Percentiles rank a stretch among this genome's conserved stretches.
phyloP scores from a whole-genome alignment of 2,888 invertebrate species.

The Xylophagus ater region DNA sequence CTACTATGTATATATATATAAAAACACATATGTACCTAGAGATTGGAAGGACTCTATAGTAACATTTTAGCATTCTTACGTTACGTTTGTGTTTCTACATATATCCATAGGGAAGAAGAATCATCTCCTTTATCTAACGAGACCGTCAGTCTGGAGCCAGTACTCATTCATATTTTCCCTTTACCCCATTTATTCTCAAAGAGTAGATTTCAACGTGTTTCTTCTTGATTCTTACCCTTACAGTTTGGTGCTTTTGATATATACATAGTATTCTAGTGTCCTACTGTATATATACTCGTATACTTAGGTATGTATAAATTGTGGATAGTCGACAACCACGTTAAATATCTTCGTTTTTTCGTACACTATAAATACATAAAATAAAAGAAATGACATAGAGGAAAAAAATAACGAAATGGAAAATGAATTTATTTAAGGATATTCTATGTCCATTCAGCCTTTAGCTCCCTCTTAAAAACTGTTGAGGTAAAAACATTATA shows the following conservation, averaged over 20 bases:
- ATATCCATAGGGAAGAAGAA: conserved; percentile 13
- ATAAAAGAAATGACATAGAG: too few species aligned
- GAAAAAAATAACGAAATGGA: too few species aligned
- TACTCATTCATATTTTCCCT: conserved; percentile 18
- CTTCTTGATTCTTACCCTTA: conserved; percentile 18
- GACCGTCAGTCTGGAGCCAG: conserved; percentile 20
- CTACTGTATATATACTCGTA: too few species aligned
- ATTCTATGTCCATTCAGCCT: too few species aligned
- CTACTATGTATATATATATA: not conserved
- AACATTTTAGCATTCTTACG: not conserved
- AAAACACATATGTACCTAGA: not conserved
- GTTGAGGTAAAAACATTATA: too few species aligned
- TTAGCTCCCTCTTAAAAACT: too few species aligned
- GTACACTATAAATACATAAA: too few species aligned
- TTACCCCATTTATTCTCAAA: conserved; percentile 3
- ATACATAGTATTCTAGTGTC: too few species aligned
- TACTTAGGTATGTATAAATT: too few species aligned
- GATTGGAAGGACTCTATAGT: not conserved
- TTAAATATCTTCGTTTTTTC: too few species aligned
- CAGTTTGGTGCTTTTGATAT: not conserved
- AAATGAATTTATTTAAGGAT: too few species aligned
- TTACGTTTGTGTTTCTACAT: conserved; percentile 9
- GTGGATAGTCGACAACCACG: too few species aligned
- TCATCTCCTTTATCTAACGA: conserved; percentile 19
- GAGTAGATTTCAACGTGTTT: conserved; percentile 17